Evolutionary conservation across 2,113 vertebrate genomes (phyloP).

Genomic region (Rhabdornis inornatus): DNA sequence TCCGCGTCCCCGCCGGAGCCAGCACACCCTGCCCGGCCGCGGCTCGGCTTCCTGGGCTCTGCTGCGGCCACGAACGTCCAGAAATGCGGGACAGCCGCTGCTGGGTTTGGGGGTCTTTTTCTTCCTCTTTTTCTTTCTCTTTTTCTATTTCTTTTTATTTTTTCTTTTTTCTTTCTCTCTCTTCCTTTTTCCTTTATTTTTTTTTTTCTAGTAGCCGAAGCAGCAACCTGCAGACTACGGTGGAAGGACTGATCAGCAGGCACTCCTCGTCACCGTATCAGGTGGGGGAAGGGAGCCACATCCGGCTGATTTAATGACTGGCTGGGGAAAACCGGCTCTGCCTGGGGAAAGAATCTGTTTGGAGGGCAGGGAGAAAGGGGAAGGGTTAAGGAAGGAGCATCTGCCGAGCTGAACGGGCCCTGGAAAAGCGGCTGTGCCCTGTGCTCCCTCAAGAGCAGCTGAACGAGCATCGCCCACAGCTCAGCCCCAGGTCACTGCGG

Average conservation of each 20-base stretch:
- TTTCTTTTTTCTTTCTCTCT: no score
- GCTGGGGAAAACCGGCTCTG: background rate
- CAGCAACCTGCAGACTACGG: background rate
- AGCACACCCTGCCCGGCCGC: no score
- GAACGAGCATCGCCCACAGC: background rate
- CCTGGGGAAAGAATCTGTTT: background rate
- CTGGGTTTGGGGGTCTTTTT: background rate
- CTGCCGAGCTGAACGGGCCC: background rate
- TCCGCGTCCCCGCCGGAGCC: background rate
- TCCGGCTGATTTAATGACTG: background rate
- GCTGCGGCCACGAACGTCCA: fast-evolving
- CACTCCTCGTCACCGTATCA: background rate
- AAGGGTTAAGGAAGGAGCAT: background rate
- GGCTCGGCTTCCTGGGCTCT: background rate
- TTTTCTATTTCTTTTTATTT: fast-evolving
- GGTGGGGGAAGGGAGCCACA: background rate
- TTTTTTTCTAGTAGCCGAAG: background rate
- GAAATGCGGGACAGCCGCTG: background rate
- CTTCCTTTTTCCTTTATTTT: background rate
- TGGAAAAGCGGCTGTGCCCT: background rate
- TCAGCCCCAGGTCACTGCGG: background rate
- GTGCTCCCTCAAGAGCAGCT: fast-evolving
- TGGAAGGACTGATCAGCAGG: background rate
- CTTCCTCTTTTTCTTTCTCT: no score
- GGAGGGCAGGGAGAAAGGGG: background rate